Base-by-base conservation (phyloP, 2,888 invertebrate species). In the Chrysolina haemoptera region DNA sequence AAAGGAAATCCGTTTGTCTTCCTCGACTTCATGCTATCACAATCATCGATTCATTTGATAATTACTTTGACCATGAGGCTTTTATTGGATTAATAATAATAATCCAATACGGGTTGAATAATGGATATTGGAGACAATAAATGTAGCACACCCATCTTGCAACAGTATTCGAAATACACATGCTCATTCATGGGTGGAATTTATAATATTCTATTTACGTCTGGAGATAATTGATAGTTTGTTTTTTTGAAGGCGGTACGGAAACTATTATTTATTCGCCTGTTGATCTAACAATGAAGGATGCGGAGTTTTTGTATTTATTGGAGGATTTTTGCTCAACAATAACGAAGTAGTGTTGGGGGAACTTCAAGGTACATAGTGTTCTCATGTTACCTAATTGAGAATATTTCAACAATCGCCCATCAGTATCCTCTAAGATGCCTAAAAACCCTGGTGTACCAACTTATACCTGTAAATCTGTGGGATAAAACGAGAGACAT, bases 151-250 rank as follows among this genome's bases (percentile, higher is more conserved):
- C 59, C 59, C 59, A 59, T 27, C 14, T 35, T 5, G 35, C 27
- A 59, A 16, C 22, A 27, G 22, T 35, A 27, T 27, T 55, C 10
- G 10, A 55, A 1, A 20, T 20, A 20, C 11, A 55, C 35, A 59
- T 35, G 35, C 35, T 59, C 35, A 59, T 35, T 59, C 35, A 59
- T 59, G 16, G 35, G 27, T 10, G 27, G 59, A 27, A 22, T n/a
- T 27, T 35, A n/a, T 35, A 59, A 59, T 59, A 35, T 59, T 59
- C 59, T 59, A 27, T 59, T 35, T 59, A 59, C 35, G 59, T 35
- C 59, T 59, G 35, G 9, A 27, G 59, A 59, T 59, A 59, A 59
- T 59, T 59, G 59, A 35, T 59, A n/a, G 59, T 59, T 59, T 27
- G n/a, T 12, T 59, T 59, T 35, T 59, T 35, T 35, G 8, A 35